Conservation (phyloP, 2,113 vertebrate genomes). For the Bubo scandiacus region DNA sequence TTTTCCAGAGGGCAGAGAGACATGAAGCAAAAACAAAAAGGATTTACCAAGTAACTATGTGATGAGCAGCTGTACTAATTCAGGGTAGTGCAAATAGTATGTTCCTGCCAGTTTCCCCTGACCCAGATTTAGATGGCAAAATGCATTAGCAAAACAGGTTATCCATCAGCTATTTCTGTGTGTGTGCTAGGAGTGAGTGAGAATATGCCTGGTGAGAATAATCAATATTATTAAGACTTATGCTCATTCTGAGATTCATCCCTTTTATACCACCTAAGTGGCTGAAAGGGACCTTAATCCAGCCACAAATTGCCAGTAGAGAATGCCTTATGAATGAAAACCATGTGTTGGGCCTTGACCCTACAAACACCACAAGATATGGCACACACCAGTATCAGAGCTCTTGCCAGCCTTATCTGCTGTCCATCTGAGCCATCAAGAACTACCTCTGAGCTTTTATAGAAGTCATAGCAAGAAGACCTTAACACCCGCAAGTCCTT, state of each 20-base stretch:
- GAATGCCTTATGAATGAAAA: background rate
- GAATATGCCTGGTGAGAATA: background rate
- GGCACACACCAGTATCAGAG: background rate
- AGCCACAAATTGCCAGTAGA: background rate
- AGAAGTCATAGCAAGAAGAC: background rate
- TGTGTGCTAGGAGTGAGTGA: background rate
- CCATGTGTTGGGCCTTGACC: background rate
- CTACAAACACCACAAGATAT: background rate
- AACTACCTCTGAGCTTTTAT: background rate
- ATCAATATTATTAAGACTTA: background rate
- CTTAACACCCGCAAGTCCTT: background rate
- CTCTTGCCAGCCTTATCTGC: background rate
- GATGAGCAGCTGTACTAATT: background rate
- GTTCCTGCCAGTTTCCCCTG: background rate
- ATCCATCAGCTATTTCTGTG: background rate
- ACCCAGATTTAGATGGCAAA: background rate
- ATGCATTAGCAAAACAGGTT: constrained; percentile 6
- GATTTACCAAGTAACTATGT: background rate
- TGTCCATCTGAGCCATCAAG: background rate
- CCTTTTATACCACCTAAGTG: background rate
- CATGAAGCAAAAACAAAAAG: background rate
- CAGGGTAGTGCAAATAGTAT: background rate
- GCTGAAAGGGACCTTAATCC: background rate
- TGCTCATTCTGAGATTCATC: background rate
- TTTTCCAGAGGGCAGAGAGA: background rate